phyloP scores from a whole-genome alignment of 2,113 vertebrate genomes.

The Pampusana beccarii region DNA sequence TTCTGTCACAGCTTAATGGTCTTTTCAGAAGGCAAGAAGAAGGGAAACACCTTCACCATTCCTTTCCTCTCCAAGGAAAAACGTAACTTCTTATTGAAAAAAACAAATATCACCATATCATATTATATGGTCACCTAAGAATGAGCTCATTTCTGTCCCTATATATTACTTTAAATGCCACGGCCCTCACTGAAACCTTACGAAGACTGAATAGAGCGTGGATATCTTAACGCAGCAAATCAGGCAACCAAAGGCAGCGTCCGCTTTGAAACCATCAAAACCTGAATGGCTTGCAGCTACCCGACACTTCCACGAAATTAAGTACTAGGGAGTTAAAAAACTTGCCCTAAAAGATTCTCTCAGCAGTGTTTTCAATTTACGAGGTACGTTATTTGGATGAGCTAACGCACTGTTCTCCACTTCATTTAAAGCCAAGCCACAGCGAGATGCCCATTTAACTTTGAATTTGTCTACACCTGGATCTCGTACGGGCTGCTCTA shows the following conservation, averaged over 20 bases:
- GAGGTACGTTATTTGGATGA: background rate
- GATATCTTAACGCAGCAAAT: background rate
- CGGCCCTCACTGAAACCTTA: background rate
- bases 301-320: background rate
- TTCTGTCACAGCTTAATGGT: background rate
- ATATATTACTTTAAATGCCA: background rate
- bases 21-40: background rate
- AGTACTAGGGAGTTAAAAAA: background rate
- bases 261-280: background rate
- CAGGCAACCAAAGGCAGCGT: background rate
- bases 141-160: background rate
- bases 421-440: background rate
- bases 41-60: background rate
- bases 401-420: background rate
- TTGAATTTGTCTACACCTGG: background rate
- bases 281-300: background rate
- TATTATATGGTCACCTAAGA: background rate
- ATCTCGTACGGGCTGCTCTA: background rate
- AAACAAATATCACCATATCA: background rate
- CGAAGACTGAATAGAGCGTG: background rate
- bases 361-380: background rate
- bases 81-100: background rate
- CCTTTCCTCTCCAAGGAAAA: background rate
- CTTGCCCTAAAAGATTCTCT: background rate
- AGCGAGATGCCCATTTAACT: background rate